A percentile compares a stretch with the other conserved stretches of the same genome.
phyloP scores from a whole-genome alignment of 2,797 vertebrate genomes.

The Syncerus caffer region DNA sequence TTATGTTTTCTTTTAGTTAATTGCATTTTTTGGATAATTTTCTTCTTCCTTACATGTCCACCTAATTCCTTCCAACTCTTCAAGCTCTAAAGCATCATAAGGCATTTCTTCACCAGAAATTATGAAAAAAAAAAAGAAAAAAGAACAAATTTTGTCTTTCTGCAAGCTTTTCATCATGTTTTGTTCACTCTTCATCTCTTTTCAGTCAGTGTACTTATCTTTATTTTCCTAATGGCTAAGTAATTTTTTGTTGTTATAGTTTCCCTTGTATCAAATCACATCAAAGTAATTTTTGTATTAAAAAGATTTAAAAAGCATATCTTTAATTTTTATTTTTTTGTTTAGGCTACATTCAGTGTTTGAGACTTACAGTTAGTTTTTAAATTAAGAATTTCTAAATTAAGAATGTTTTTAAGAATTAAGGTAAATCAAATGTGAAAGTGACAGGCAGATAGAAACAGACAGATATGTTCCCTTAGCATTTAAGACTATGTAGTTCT shows the following conservation, averaged over 20 bases:
- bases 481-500: neutral
- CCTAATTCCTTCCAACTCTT: neutral
- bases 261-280: neutral
- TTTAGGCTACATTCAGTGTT: neutral
- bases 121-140: neutral
- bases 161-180: neutral
- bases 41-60: neutral
- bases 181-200: neutral
- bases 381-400: neutral
- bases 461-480: neutral
- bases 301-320: neutral
- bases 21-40: neutral
- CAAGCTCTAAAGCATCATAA: neutral
- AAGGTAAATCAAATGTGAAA: neutral
- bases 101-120: neutral
- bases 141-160: neutral
- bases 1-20: neutral
- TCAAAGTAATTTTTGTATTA: neutral
- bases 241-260: neutral
- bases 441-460: neutral
- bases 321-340: neutral
- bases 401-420: neutral
- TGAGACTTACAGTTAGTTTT: neutral
- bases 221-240: neutral
- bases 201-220: neutral